Percentiles rank a stretch among this genome's conserved stretches.
Evolutionary conservation across 2,888 invertebrate species (phyloP).

Genomic region (Cephus pygmeus): DNA sequence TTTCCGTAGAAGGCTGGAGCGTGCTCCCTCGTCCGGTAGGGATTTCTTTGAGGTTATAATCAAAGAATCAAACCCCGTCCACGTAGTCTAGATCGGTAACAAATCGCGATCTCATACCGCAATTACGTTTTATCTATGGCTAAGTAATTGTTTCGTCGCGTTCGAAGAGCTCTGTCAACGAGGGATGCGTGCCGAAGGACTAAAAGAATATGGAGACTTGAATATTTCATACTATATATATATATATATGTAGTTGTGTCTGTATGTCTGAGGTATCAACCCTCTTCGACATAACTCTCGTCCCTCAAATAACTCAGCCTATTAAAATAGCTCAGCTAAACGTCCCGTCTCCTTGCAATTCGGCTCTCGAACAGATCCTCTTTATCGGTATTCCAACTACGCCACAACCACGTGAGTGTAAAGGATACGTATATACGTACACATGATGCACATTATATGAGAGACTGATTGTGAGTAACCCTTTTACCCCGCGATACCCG

Average conservation of each 20-base stretch:
- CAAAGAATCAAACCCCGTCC: neutral
- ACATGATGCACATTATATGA: neutral
- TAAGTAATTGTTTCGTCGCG: neutral
- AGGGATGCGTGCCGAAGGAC: slow-evolving; percentile 2
- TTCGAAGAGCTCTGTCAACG: slow-evolving; percentile 3
- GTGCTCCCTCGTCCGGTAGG: neutral
- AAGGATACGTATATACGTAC: neutral
- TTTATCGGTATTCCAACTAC: slow-evolving; percentile 19
- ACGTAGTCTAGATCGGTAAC: neutral
- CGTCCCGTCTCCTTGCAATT: slow-evolving; percentile 12
- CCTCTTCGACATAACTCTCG: slow-evolving; percentile 4
- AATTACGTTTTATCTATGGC: slow-evolving; percentile 3
- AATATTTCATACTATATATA: neutral
- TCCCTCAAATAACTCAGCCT: slow-evolving; percentile 13
- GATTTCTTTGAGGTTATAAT: neutral
- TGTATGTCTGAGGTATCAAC: neutral
- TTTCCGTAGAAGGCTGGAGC: slow-evolving; percentile 4
- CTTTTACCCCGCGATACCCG: slow-evolving; percentile 12
- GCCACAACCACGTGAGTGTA: slow-evolving; percentile 5
- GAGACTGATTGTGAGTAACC: slow-evolving; percentile 14
- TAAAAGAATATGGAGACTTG: neutral
- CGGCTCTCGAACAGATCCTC: slow-evolving; percentile 11
- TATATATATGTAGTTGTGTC: neutral
- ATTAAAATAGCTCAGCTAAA: slow-evolving; percentile 23
- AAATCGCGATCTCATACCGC: neutral